Base-by-base conservation (phyloP, 2,113 vertebrate species). In the Lepus americanus region DNA sequence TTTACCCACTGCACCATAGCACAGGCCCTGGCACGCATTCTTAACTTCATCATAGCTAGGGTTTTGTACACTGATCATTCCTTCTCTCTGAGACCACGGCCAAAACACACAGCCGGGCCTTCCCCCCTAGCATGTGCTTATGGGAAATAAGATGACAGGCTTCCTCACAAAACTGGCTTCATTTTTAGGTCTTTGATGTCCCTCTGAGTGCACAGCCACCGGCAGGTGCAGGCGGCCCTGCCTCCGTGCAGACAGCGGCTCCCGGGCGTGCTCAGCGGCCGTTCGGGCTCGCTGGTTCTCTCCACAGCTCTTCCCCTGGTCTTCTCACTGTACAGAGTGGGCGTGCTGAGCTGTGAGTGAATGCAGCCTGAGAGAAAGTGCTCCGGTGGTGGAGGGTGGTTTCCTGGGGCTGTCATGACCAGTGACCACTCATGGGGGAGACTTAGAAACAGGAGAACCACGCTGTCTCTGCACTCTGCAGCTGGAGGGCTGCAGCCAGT, bases 11-110 rank as follows among this genome's bases (percentile, higher is more conserved):
- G 6, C 7, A 1, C 44, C 44, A 8, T 44, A 44, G 44, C 44
- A 44, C 6, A 7, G 44, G 44, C 44, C 44, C 44, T 1, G 6
- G 31, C 13, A 6, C 4, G 0, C 31, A n/a, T 67, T 64, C 92
- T 72, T 49, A 73, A 51, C 31, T 80, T 86, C 16, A 44, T 39
- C 17, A 0, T 67, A 76, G 82, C 17, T 7, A 53, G 14, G 70
- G 89, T 91, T 92, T 94, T 64, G 44, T 79, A 49, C 49, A 31
- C 14, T 64, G 80, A 81, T 94, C 67, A 90, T 78, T 66, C 82
- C 95, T 79, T 83, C 89, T 94, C 86, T 90, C 84, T 79, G 67
- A 72, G 73, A 86, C 81, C 70, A 59, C 76, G 72, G 29, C 20
- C 16, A 67, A 94, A 89, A 55, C 61, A 90, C n/a, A 74, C 23